Evolutionary conservation across 2,888 invertebrate genomes (phyloP).

Genomic region (Neoaliturus tenellus): DNA sequence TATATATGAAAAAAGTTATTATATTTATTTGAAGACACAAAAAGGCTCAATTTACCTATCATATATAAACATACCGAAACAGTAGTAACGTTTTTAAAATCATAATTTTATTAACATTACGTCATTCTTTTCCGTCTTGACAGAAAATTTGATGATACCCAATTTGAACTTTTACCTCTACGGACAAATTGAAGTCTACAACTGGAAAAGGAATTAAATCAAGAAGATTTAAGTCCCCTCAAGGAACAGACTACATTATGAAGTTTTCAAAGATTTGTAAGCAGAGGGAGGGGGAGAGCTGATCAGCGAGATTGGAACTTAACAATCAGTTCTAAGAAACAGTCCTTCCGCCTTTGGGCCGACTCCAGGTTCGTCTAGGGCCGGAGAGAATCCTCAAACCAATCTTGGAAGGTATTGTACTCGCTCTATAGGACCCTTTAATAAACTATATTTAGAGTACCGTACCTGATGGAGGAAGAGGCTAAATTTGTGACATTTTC

Average conservation of each 20-base stretch:
- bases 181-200: too few species aligned
- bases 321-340: conserved; percentile 24
- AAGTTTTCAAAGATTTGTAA: conserved; percentile 20
- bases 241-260: conserved; percentile 20
- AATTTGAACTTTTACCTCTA: background rate
- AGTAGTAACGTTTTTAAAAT: too few species aligned
- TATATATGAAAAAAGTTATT: too few species aligned
- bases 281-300: background rate
- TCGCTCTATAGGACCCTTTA: background rate
- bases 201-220: background rate
- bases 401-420: conserved; percentile 12
- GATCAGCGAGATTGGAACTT: conserved; percentile 42
- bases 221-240: conserved; percentile 3
- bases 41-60: too few species aligned
- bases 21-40: too few species aligned
- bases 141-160: background rate
- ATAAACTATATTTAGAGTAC: conserved; percentile 15
- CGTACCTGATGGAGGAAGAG: too few species aligned
- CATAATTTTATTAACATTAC: too few species aligned
- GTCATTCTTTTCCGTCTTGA: too few species aligned
- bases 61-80: too few species aligned
- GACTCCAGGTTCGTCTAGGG: conserved; percentile 3
- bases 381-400: background rate
- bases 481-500: too few species aligned
- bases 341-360: conserved; percentile 3